These are phyloP conservation scores for Gisinianus flammeolus DNA, from an alignment of 2,888 invertebrate genomes.

Conservation along the genomic window DNA sequence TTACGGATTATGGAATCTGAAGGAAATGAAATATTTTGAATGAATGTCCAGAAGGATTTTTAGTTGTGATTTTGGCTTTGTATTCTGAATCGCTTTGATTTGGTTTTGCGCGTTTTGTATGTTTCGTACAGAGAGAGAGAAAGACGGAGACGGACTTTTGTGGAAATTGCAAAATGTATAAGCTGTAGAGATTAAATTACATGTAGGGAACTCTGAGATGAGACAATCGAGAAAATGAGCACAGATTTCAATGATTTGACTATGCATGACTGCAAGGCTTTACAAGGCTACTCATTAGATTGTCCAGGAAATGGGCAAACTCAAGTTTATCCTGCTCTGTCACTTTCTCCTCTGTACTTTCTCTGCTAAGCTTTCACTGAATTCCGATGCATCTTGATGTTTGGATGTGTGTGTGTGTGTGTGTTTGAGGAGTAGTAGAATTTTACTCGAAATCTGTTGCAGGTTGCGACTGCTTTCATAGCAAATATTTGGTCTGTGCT, in stretches of 20 bases:
- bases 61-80: too few relatives aligned
- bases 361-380: background rate
- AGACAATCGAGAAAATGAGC: background rate
- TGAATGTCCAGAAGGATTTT: too few relatives aligned
- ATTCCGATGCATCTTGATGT: background rate
- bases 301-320: background rate
- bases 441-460: background rate
- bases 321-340: background rate
- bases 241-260: background rate
- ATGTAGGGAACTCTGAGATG: background rate
- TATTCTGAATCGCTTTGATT: too few relatives aligned
- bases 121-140: too few relatives aligned
- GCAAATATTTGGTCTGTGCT: constrained; percentile 15
- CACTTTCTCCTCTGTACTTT: background rate
- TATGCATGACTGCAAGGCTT: constrained; percentile 16
- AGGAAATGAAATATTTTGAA: too few relatives aligned
- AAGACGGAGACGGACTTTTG: too few relatives aligned
- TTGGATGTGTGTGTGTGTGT: constrained; percentile 4
- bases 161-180: background rate
- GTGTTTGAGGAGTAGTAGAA: background rate
- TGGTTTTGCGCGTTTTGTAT: too few relatives aligned
- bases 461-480: background rate
- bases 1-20: too few relatives aligned
- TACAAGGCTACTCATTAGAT: constrained; percentile 28
- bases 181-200: background rate